Conservation (phyloP, 2,113 vertebrate species). For the Platysteira castanea region DNA sequence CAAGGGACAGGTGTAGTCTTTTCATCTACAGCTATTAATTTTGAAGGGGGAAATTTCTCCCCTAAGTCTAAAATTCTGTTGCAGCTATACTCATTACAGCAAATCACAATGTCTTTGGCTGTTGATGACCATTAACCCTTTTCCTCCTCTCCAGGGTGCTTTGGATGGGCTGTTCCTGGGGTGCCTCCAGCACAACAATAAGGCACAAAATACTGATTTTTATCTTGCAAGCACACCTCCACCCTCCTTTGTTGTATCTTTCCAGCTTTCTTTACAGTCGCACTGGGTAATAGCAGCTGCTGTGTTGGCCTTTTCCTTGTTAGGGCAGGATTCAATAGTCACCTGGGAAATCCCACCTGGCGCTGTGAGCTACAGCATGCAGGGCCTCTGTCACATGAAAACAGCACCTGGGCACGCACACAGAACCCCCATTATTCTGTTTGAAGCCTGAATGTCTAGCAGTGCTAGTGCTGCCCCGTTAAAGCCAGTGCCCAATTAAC, state of each 20-base stretch:
- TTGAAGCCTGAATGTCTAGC: too few species aligned
- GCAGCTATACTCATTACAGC: neutral
- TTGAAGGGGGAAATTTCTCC: neutral
- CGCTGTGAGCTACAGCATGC: accelerated
- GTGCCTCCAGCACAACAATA: neutral
- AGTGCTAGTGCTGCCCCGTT: neutral
- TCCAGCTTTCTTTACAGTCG: neutral
- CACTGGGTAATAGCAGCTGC: neutral
- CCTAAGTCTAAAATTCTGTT: neutral
- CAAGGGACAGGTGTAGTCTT: neutral
- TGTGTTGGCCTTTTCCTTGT: neutral
- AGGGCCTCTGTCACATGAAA: neutral
- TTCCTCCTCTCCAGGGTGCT: neutral
- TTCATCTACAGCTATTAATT: neutral
- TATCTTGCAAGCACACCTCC: neutral
- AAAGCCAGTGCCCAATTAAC: neutral
- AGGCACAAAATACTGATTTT: neutral
- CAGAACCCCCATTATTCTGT: neutral
- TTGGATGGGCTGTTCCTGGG: neutral
- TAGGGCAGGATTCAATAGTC: neutral
- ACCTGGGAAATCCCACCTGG: neutral
- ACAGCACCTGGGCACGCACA: too few species aligned
- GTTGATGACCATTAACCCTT: neutral
- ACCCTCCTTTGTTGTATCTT: neutral
- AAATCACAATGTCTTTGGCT: neutral